Evolutionary conservation across 2,888 invertebrate species (phyloP).

Genomic region (Cryptops parisi): DNA sequence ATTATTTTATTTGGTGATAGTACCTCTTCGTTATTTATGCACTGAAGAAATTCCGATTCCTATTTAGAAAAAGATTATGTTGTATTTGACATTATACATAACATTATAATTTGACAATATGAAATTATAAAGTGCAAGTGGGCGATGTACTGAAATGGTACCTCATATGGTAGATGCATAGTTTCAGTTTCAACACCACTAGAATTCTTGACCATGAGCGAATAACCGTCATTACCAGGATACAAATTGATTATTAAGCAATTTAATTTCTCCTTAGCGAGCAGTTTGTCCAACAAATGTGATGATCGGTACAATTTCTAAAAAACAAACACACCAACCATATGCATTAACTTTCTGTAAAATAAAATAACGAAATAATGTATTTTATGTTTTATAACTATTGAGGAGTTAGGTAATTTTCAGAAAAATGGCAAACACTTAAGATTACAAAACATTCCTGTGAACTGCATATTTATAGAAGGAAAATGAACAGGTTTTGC

Average conservation of each 20-base stretch:
- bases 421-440: too few relatives aligned
- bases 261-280: slow-evolving; percentile 69
- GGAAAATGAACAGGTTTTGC: too few relatives aligned
- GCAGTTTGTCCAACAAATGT: slow-evolving; percentile 61
- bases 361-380: too few relatives aligned
- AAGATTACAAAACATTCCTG: too few relatives aligned
- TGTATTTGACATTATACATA: background rate
- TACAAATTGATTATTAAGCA: slow-evolving; percentile 81
- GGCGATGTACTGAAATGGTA: background rate
- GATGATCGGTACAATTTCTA: slow-evolving; percentile 19
- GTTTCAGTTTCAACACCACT: slow-evolving; percentile 24
- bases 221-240: slow-evolving; percentile 83
- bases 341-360: too few relatives aligned
- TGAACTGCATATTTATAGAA: too few relatives aligned
- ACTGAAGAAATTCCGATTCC: slow-evolving; percentile 62
- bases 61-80: slow-evolving; percentile 26
- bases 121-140: background rate
- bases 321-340: too few relatives aligned
- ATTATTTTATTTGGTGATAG: too few relatives aligned
- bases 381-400: too few relatives aligned
- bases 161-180: slow-evolving; percentile 54
- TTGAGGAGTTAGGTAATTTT: too few relatives aligned
- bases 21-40: slow-evolving; percentile 71
- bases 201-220: slow-evolving; percentile 37
- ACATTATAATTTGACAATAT: background rate